These are phyloP conservation scores for Gadus macrocephalus DNA, from an alignment of 2,113 vertebrate genomes.

Conservation along the genomic window DNA sequence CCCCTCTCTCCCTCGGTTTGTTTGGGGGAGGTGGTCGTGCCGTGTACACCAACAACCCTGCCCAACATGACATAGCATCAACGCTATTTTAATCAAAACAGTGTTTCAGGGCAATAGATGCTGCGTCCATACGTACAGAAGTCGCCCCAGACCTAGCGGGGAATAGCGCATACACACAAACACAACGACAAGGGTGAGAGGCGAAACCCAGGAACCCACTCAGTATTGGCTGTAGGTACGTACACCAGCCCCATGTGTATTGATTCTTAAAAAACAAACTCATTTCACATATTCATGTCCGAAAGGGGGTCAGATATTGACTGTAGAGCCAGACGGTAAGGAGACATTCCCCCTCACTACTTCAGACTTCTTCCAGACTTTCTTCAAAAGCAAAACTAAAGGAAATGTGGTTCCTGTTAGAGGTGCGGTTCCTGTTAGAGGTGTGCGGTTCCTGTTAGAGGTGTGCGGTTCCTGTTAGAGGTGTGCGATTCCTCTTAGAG, in stretches of 20 bases:
- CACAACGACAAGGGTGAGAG: not conserved
- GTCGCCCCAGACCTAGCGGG: constrained; percentile 15
- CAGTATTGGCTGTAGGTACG: constrained; percentile 5
- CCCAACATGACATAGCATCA: constrained; percentile 72
- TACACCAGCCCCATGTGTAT: constrained; percentile 2
- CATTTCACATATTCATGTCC: constrained; percentile 2
- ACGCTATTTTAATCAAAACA: constrained; percentile 76
- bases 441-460: no score
- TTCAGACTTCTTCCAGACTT: no score
- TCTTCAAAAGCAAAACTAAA: no score
- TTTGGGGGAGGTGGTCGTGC: constrained; percentile 46
- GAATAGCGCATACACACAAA: not conserved
- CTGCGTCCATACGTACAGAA: constrained; percentile 45
- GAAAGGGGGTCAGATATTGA: constrained; percentile 7
- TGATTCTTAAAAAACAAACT: not conserved
- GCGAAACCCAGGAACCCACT: not conserved
- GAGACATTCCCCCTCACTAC: no score
- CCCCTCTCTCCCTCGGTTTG: constrained; percentile 37
- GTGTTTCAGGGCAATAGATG: constrained; percentile 47
- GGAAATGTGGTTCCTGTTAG: no score
- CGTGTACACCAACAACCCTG: constrained; percentile 36
- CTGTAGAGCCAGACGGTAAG: not conserved
- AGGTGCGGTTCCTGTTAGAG: no score
- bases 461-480: no score
- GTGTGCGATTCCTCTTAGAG: no score